phyloP scores from a whole-genome alignment of 92 coral and sea anemone species.

The Umimayanthus kanabou region DNA sequence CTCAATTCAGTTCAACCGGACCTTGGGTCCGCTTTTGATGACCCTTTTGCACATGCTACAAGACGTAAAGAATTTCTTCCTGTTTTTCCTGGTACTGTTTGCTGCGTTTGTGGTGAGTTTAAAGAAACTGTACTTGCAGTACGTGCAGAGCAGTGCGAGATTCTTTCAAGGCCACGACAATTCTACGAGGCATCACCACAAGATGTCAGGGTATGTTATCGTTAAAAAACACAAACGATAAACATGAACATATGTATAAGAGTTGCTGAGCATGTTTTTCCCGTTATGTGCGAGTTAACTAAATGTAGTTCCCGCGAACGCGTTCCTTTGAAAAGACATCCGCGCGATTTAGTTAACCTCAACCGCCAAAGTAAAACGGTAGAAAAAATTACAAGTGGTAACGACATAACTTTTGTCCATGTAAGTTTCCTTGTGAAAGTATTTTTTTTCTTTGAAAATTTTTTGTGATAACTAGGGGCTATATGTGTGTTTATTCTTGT shows the following conservation, averaged over 20 bases:
- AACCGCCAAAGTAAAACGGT: too few relatives aligned
- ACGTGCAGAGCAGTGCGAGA: conserved; percentile 12
- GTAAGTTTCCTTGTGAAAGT: too few relatives aligned
- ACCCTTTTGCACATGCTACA: conserved; percentile 41
- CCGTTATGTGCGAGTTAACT: neutral
- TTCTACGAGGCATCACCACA: neutral
- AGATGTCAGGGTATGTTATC: conserved; percentile 26
- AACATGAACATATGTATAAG: neutral
- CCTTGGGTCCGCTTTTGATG: conserved; percentile 45
- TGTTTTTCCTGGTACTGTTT: conserved; percentile 39
- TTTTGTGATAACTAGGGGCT: too few relatives aligned
- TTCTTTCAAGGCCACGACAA: neutral
- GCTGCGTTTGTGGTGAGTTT: conserved; percentile 52
- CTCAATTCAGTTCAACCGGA: conserved; percentile 19
- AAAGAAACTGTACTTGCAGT: conserved; percentile 48
- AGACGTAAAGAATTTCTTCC: conserved; percentile 42
- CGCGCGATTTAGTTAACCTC: too few relatives aligned
- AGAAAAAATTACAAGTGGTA: too few relatives aligned
- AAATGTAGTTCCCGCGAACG: neutral
- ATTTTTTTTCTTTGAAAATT: too few relatives aligned
- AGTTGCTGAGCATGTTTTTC: neutral
- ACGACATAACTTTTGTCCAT: too few relatives aligned
- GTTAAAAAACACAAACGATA: neutral
- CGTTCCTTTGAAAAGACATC: too few relatives aligned
- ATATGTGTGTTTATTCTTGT: too few relatives aligned